A percentile compares a stretch with the other conserved stretches of the same genome.
phyloP scores from a whole-genome alignment of 2,888 invertebrate species.

The Nemoura dubitans region DNA sequence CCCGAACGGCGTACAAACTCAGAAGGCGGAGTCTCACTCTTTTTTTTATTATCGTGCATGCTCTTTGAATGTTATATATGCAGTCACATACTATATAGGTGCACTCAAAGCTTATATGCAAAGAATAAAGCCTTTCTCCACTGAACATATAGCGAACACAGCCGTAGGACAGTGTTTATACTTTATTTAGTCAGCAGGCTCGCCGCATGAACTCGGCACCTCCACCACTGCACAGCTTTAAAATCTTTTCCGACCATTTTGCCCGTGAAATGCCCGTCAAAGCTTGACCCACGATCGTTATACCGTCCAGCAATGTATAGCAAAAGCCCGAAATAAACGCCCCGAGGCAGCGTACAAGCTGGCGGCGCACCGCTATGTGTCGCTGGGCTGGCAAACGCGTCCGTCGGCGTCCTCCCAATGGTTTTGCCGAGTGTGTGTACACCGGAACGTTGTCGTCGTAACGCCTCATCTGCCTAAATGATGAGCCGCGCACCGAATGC shows the following conservation, averaged over 20 bases:
- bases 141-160: too few relatives aligned
- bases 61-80: neutral
- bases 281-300: neutral
- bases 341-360: too few relatives aligned
- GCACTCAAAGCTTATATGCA: neutral
- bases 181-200: too few relatives aligned
- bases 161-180: too few relatives aligned
- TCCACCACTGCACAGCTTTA: neutral
- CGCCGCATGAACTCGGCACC: neutral
- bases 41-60: constrained; percentile 25
- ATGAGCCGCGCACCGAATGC: neutral
- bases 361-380: too few relatives aligned
- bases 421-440: neutral
- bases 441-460: neutral
- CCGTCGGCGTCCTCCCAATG: neutral
- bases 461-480: neutral
- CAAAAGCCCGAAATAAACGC: neutral
- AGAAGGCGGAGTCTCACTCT: constrained; percentile 43
- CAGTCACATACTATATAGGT: neutral
- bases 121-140: too few relatives aligned
- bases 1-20: constrained; percentile 45
- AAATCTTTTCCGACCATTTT: neutral
- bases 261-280: neutral
- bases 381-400: too few relatives aligned
- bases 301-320: neutral